phyloP scores from a whole-genome alignment of 2,113 vertebrate species.

The Chelonoidis abingdonii region DNA sequence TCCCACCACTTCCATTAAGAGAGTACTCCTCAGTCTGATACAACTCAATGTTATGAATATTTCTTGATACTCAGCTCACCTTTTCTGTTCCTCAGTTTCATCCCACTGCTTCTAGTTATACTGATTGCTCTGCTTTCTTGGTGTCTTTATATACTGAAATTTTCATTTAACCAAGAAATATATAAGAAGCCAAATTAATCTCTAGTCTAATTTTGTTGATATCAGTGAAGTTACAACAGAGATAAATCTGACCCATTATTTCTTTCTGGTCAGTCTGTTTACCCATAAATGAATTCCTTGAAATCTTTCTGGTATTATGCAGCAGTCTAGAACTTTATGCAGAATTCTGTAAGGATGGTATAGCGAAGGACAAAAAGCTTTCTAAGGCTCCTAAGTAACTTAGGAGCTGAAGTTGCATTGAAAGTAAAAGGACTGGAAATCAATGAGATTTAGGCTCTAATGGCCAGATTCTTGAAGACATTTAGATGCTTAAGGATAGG shows the following conservation, averaged over 20 bases:
- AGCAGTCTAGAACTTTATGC: not conserved
- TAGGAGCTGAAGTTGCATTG: not conserved
- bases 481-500: not conserved
- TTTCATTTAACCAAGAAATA: not conserved
- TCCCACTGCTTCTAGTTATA: not conserved
- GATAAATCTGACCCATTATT: not conserved
- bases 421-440: not conserved
- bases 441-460: not conserved
- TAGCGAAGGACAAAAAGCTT: not conserved
- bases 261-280: not conserved
- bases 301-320: not conserved
- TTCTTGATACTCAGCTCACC: not conserved
- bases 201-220: not conserved
- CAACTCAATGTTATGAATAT: rapidly evolving
- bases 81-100: not conserved
- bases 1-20: rapidly evolving
- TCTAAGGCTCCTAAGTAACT: not conserved
- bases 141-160: not conserved
- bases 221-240: not conserved
- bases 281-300: not conserved
- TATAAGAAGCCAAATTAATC: not conserved
- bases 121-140: not conserved
- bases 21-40: not conserved
- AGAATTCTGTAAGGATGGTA: not conserved
- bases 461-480: not conserved